Conservation (phyloP, 2,888 invertebrate genomes). For the Oxytorus armatus region DNA sequence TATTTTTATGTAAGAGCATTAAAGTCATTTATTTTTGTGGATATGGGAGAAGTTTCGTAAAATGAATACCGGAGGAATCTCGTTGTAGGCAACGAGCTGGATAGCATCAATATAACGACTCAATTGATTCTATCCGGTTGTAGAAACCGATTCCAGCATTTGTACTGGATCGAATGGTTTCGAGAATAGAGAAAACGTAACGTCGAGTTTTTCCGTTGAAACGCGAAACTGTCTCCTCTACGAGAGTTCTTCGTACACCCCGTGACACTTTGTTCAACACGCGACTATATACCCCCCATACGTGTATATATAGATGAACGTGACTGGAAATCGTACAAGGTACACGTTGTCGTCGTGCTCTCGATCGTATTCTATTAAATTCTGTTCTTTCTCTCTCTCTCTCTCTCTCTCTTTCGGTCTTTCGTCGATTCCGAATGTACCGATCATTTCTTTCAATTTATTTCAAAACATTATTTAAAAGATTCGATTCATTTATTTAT, state of each 20-base stretch:
- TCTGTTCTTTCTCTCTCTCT: slow-evolving; percentile 3
- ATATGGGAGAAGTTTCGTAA: slow-evolving; percentile 17
- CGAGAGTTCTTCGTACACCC: slow-evolving; percentile 24
- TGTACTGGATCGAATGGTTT: slow-evolving; percentile 66
- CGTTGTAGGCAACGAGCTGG: slow-evolving; percentile 28
- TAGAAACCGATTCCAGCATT: slow-evolving; percentile 60
- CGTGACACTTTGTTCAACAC: slow-evolving; percentile 39
- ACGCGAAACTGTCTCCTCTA: slow-evolving; percentile 13
- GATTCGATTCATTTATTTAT: no score
- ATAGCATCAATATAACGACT: slow-evolving; percentile 51
- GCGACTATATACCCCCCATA: background rate
- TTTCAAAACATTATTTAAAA: no score
- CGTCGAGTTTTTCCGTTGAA: slow-evolving; percentile 27
- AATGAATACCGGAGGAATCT: slow-evolving; percentile 19
- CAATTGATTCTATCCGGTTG: slow-evolving; percentile 69
- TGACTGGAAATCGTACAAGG: slow-evolving; percentile 67
- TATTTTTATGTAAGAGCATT: background rate
- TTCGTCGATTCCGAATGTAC: slow-evolving; percentile 26
- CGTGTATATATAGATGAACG: slow-evolving; percentile 47
- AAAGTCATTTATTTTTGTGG: background rate
- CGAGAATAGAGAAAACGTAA: slow-evolving; percentile 45
- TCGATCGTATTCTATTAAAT: slow-evolving; percentile 39
- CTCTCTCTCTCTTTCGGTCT: background rate
- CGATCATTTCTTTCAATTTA: slow-evolving; percentile 31
- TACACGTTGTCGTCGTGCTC: slow-evolving; percentile 50